Percentiles rank a stretch among this genome's conserved stretches.
These are phyloP conservation scores for Oreotrochilus melanogaster DNA, from an alignment of 2,113 vertebrate species.

Conservation along the genomic window DNA sequence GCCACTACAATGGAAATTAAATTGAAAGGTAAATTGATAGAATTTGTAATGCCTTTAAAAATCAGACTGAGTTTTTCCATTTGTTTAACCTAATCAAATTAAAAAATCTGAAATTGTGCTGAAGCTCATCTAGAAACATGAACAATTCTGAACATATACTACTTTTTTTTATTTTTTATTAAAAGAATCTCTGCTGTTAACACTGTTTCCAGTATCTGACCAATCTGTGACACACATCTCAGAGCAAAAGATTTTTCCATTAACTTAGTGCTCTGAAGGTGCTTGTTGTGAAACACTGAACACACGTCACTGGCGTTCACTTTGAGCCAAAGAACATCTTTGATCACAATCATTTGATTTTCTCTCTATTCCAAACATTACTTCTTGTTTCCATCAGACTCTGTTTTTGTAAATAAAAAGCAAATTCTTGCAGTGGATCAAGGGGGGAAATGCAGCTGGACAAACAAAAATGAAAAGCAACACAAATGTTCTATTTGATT, in stretches of 20 bases:
- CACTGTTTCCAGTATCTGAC: not conserved
- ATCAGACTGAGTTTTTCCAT: not conserved
- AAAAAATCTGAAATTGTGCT: not conserved
- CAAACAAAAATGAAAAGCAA: not conserved
- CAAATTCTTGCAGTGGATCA: not conserved
- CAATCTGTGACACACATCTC: not conserved
- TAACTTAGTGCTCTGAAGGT: not conserved
- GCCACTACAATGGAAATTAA: not conserved
- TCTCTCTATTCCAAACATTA: not conserved
- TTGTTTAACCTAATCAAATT: not conserved
- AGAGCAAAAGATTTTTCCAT: not conserved
- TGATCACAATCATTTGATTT: slow-evolving; percentile 32
- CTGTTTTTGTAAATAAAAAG: not conserved
- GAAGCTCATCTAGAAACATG: not conserved
- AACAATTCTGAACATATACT: not conserved
- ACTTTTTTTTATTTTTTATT: not conserved
- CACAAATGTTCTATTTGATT: not conserved
- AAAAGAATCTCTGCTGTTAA: not conserved
- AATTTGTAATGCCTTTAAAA: not conserved
- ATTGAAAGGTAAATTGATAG: not conserved
- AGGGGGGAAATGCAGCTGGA: not conserved
- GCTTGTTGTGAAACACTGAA: not conserved
- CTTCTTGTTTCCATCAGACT: not conserved
- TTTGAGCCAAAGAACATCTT: slow-evolving; percentile 1
- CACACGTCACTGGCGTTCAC: not conserved